phyloP scores from a whole-genome alignment of 64 coral and sea anemone genomes.

The Actinia equina region DNA sequence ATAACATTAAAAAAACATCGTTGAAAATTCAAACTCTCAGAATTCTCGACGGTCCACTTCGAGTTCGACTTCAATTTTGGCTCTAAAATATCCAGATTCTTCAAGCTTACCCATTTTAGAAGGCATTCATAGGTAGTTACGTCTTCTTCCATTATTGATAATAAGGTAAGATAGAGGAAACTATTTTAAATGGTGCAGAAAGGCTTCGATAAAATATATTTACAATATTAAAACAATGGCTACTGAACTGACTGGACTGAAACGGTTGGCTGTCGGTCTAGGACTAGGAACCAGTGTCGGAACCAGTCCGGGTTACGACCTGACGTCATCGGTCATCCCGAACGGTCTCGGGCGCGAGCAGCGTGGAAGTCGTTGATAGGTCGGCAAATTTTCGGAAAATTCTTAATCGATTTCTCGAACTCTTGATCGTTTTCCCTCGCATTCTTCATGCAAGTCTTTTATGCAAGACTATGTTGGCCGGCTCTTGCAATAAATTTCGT shows the following conservation, averaged over 20 bases:
- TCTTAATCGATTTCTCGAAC: no score
- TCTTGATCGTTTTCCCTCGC: no score
- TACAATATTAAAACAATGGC: constrained; percentile 15
- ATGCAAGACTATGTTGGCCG: no score
- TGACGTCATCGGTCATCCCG: constrained; percentile 6
- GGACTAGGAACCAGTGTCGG: background rate
- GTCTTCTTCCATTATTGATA: constrained; percentile 63
- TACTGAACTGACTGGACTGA: background rate
- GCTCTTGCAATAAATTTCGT: no score
- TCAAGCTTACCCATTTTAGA: constrained; percentile 84
- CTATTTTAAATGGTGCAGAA: background rate
- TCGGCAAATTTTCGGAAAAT: no score
- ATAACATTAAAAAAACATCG: constrained; percentile 16
- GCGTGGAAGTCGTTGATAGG: no score
- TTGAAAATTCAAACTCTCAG: background rate
- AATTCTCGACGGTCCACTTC: background rate
- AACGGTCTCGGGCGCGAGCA: no score
- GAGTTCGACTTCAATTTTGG: background rate
- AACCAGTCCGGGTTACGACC: background rate
- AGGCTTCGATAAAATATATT: background rate
- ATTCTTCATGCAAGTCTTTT: no score
- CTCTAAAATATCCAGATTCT: background rate
- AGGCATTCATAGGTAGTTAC: constrained; percentile 75
- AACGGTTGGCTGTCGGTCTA: background rate
- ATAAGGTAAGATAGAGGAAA: background rate